Percentiles rank a stretch among this genome's conserved stretches.
These are phyloP conservation scores for Idris sp. DNA, from an alignment of 1,140 invertebrate species.

Conservation along the genomic window DNA sequence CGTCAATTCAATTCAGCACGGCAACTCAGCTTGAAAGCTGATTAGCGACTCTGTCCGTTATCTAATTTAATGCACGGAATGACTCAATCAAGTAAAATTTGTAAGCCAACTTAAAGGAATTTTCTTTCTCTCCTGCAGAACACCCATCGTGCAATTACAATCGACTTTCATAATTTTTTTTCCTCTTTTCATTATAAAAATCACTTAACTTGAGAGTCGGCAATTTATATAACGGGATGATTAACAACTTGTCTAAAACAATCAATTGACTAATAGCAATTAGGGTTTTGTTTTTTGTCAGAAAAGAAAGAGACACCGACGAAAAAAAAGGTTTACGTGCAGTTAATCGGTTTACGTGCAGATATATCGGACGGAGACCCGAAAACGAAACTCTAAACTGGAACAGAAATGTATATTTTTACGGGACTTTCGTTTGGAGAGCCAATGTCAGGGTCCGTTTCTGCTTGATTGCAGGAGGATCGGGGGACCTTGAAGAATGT, in stretches of 20 bases:
- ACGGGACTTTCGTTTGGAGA: conserved; percentile 70
- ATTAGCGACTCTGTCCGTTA: conserved; percentile 33
- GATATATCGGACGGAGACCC: conserved; percentile 34
- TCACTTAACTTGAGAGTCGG: conserved; percentile 7
- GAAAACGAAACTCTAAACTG: conserved; percentile 51
- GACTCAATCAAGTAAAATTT: conserved; percentile 33
- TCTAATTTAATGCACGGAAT: conserved; percentile 46
- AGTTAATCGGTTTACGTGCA: conserved; percentile 38
- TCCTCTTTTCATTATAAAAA: too few species aligned
- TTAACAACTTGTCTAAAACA: conserved; percentile 6
- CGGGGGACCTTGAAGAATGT: conserved; percentile 70
- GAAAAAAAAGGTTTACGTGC: conserved; percentile 32
- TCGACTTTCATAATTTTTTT: conserved; percentile 26
- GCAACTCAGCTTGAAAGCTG: conserved; percentile 35
- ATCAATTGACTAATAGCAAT: too few species aligned
- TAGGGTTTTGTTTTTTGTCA: too few species aligned
- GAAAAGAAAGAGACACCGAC: conserved; percentile 4
- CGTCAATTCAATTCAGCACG: conserved; percentile 20
- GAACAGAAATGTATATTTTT: conserved; percentile 66
- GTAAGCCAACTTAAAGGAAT: neutral
- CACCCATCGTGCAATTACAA: too few species aligned
- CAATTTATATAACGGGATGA: conserved; percentile 5
- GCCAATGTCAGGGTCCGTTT: conserved; percentile 72
- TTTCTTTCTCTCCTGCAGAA: conserved; percentile 26
- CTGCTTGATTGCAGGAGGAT: conserved; percentile 53